Evolutionary conservation across 2,888 invertebrate genomes (phyloP).

Genomic region (Autographa gamma): DNA sequence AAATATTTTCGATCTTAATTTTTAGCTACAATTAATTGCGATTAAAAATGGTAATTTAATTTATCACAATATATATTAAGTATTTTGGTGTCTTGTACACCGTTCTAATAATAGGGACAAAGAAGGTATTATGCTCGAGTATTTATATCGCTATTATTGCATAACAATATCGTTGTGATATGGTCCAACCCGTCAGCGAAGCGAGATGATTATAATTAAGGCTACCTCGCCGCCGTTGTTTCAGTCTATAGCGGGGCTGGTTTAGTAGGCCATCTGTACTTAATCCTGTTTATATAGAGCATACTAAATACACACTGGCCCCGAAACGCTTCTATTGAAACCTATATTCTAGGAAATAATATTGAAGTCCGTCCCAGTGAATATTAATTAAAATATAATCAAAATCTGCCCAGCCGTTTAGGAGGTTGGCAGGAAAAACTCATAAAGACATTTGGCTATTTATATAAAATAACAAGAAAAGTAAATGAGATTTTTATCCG

Average conservation of each 20-base stretch:
- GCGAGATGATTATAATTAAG: constrained; percentile 3
- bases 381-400: too few relatives aligned
- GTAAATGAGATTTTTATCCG: not conserved
- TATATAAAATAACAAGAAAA: not conserved
- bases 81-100: not conserved
- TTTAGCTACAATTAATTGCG: not conserved
- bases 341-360: not conserved
- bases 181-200: not conserved
- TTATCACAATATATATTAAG: too few relatives aligned
- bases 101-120: not conserved
- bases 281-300: not conserved
- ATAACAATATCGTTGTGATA: not conserved
- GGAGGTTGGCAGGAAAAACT: too few relatives aligned
- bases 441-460: not conserved
- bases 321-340: not conserved
- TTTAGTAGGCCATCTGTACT: not conserved
- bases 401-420: too few relatives aligned
- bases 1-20: not conserved
- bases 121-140: not conserved
- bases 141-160: not conserved
- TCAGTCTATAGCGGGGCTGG: not conserved
- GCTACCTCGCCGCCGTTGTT: not conserved
- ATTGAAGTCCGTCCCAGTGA: too few relatives aligned
- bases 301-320: not conserved
- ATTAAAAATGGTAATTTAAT: too few relatives aligned